Percentiles rank a stretch among this genome's conserved stretches.
Evolutionary conservation across 2,888 invertebrate species (phyloP).

Genomic region (Cordilura impudica): DNA sequence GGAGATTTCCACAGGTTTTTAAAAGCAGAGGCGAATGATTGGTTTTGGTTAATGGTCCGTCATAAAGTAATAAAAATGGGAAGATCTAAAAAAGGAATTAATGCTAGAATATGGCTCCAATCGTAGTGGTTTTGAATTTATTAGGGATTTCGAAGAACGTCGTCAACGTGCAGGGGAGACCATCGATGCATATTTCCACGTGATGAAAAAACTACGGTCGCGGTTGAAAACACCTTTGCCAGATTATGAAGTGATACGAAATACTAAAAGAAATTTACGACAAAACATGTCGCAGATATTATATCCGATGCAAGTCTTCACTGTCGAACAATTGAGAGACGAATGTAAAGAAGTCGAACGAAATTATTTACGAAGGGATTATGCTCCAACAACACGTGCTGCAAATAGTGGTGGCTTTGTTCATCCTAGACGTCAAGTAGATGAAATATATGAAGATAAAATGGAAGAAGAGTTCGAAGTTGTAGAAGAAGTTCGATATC

Average conservation of each 20-base stretch:
- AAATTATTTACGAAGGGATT: neutral
- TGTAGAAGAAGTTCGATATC: neutral
- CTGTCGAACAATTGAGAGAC: neutral
- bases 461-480: neutral
- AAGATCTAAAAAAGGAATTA: neutral
- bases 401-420: too few species aligned
- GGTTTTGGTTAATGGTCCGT: neutral
- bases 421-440: neutral
- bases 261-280: neutral
- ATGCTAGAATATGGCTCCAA: neutral
- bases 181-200: neutral
- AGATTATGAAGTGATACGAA: neutral
- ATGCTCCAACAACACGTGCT: too few species aligned
- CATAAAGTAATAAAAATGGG: neutral
- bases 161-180: neutral
- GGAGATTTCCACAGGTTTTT: neutral
- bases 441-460: neutral
- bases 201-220: neutral
- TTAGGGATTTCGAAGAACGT: neutral
- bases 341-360: constrained; percentile 1
- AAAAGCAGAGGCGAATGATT: constrained; percentile 6
- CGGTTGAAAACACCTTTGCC: neutral
- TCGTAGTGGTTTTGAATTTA: neutral
- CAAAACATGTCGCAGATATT: neutral
- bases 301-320: neutral